A percentile compares a stretch with the other conserved stretches of the same genome.
phyloP scores from a whole-genome alignment of 2,888 invertebrate genomes.

The Cephus pygmeus region DNA sequence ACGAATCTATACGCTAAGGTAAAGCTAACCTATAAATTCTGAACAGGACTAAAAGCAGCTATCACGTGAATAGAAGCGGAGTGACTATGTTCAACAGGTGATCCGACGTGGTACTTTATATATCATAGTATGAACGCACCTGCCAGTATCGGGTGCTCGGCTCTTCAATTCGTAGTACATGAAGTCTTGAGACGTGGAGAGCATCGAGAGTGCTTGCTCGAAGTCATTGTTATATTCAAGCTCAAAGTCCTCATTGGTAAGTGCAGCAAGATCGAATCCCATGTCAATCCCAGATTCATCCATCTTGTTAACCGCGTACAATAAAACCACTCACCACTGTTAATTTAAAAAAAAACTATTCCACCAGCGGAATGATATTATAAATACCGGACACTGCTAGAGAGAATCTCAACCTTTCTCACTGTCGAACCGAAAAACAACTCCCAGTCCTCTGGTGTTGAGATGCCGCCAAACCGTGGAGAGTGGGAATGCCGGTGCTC shows the following conservation, averaged over 20 bases:
- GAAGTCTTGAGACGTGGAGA: conserved; percentile 70
- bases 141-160: conserved; percentile 72
- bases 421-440: no score
- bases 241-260: conserved; percentile 70
- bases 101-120: conserved; percentile 16
- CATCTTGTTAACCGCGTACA: conserved; percentile 57
- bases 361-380: no score
- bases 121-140: conserved; percentile 62
- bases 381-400: no score
- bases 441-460: no score
- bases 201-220: conserved; percentile 70
- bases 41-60: no score
- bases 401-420: no score
- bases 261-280: conserved; percentile 73
- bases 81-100: conserved; percentile 11
- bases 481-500: no score
- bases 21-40: no score
- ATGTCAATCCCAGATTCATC: conserved; percentile 76
- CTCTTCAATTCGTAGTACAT: conserved; percentile 75
- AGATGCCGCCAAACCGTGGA: no score
- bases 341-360: no score
- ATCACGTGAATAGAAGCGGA: no score
- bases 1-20: no score
- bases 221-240: conserved; percentile 69
- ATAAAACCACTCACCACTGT: not conserved